phyloP scores from a whole-genome alignment of 1,140 invertebrate genomes.

The Drosophila sp. region DNA sequence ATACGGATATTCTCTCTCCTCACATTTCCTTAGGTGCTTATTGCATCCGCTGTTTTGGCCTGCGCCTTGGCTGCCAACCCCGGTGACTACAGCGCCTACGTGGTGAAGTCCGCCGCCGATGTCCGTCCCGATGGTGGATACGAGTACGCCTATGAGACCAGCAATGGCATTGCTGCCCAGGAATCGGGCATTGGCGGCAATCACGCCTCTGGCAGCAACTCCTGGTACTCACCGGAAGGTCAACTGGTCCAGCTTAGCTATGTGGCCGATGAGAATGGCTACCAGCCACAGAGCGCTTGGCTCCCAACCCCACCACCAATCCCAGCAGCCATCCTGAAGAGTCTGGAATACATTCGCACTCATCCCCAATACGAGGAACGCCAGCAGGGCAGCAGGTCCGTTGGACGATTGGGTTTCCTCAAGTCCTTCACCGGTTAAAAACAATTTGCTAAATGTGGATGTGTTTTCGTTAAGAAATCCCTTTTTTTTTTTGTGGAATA shows the following conservation, averaged over 20 bases:
- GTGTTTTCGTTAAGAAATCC: not conserved
- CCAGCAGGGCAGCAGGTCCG: not conserved
- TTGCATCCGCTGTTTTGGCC: slow-evolving; percentile 64
- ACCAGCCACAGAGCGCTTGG: slow-evolving; percentile 88
- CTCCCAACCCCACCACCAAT: slow-evolving; percentile 91
- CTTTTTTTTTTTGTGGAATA: slow-evolving; percentile 2
- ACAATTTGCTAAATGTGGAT: not conserved
- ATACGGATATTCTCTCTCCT: no score
- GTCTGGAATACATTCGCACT: slow-evolving; percentile 85
- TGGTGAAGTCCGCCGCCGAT: slow-evolving; percentile 82
- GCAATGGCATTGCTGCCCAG: slow-evolving; percentile 85
- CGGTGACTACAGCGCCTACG: slow-evolving; percentile 40
- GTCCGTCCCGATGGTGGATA: slow-evolving; percentile 85
- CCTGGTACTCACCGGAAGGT: slow-evolving; percentile 82
- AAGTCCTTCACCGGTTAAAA: not conserved
- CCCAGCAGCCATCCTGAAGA: slow-evolving; percentile 88
- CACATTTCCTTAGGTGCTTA: slow-evolving; percentile 46
- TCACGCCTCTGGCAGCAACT: slow-evolving; percentile 45
- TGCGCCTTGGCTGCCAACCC: slow-evolving; percentile 44
- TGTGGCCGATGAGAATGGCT: slow-evolving; percentile 91
- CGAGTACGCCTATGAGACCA: slow-evolving; percentile 84
- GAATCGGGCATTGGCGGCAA: slow-evolving; percentile 83
- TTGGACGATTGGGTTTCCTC: not conserved
- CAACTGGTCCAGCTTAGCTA: slow-evolving; percentile 84
- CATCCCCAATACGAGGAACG: slow-evolving; percentile 78